These are phyloP conservation scores for Bergia puertoricense DNA, from an alignment of 92 coral and sea anemone genomes.

Conservation along the genomic window DNA sequence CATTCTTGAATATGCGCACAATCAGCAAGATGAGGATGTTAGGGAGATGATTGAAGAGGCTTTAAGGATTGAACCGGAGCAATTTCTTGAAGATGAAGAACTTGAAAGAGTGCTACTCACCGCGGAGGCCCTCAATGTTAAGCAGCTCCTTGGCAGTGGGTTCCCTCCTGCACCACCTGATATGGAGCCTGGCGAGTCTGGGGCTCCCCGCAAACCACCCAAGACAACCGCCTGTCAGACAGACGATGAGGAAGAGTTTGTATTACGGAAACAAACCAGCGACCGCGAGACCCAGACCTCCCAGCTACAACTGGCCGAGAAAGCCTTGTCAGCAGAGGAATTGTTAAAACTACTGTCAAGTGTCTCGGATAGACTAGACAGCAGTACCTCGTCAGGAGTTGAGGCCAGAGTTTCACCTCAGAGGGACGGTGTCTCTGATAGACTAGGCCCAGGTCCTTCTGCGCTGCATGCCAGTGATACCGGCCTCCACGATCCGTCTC, in stretches of 20 bases:
- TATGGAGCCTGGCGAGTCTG: slow-evolving; percentile 1
- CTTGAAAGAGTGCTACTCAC: slow-evolving; percentile 35
- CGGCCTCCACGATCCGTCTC: slow-evolving; percentile 12
- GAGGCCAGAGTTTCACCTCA: background rate
- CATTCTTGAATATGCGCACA: slow-evolving; percentile 25
- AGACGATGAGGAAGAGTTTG: slow-evolving; percentile 35
- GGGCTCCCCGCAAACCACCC: slow-evolving; percentile 3
- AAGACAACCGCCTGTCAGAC: slow-evolving; percentile 41
- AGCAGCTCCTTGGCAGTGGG: background rate
- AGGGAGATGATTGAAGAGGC: slow-evolving; percentile 39
- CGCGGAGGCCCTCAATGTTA: slow-evolving; percentile 21
- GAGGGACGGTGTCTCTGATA: background rate
- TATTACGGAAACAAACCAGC: slow-evolving; percentile 19
- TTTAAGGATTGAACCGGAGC: slow-evolving; percentile 34
- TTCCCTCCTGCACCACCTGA: background rate
- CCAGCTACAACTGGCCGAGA: slow-evolving; percentile 30
- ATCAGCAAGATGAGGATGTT: slow-evolving; percentile 31
- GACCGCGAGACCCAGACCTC: slow-evolving; percentile 47
- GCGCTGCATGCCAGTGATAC: slow-evolving; percentile 18
- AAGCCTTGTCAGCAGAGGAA: slow-evolving; percentile 27
- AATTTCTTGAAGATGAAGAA: slow-evolving; percentile 39
- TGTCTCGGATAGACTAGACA: background rate
- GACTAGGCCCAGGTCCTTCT: background rate
- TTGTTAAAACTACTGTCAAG: slow-evolving; percentile 25
- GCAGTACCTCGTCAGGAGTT: background rate